Conservation (phyloP, 1,140 invertebrate species). For the Cecropterus lyciades region DNA sequence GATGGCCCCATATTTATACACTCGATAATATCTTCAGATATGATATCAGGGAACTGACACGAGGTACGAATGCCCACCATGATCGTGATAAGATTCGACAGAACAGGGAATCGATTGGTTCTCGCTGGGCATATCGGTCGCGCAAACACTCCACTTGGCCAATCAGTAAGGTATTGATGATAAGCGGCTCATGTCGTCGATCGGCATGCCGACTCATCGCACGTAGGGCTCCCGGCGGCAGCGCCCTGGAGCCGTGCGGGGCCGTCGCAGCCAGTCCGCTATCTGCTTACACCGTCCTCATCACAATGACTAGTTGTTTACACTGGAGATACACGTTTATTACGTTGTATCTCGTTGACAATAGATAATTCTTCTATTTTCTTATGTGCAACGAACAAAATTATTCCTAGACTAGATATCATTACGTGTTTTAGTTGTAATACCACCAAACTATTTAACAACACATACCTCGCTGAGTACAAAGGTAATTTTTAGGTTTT, state of each 20-base stretch:
- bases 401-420: not conserved
- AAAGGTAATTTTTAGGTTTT: too few relatives aligned
- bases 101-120: slow-evolving; percentile 75
- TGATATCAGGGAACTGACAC: slow-evolving; percentile 74
- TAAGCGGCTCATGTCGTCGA: slow-evolving; percentile 47
- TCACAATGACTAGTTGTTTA: slow-evolving; percentile 70
- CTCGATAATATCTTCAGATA: slow-evolving; percentile 80
- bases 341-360: slow-evolving; percentile 71
- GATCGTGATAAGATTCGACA: slow-evolving; percentile 76
- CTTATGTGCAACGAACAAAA: slow-evolving; percentile 34
- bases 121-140: slow-evolving; percentile 62
- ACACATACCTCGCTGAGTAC: too few relatives aligned
- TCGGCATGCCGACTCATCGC: slow-evolving; percentile 34
- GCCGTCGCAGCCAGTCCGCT: slow-evolving; percentile 53
- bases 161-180: slow-evolving; percentile 69
- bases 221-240: slow-evolving; percentile 43
- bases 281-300: slow-evolving; percentile 61
- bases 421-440: not conserved
- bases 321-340: slow-evolving; percentile 75
- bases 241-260: slow-evolving; percentile 50
- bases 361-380: slow-evolving; percentile 72
- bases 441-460: not conserved
- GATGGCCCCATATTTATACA: slow-evolving; percentile 83
- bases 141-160: slow-evolving; percentile 78
- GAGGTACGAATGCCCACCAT: slow-evolving; percentile 78